Conservation (phyloP, 2,113 vertebrate genomes). For the Cyanistes caeruleus region DNA sequence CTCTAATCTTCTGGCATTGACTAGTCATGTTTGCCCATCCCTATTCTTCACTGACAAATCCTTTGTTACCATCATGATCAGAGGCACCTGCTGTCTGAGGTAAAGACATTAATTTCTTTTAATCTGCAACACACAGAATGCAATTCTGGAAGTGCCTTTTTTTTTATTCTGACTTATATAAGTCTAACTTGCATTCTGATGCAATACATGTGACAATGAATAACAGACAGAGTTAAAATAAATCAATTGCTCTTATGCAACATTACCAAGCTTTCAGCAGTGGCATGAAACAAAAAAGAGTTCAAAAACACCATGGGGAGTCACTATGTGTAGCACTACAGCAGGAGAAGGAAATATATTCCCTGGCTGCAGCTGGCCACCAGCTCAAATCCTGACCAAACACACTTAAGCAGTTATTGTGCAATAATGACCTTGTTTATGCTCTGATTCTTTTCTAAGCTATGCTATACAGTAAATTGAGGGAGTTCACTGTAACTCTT, state of each 20-base stretch:
- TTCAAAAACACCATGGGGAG: not conserved
- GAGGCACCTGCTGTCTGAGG: not conserved
- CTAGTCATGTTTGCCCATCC: not conserved
- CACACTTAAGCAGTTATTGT: not conserved
- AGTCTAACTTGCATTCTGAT: not conserved
- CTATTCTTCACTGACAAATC: not conserved
- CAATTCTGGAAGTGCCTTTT: not conserved
- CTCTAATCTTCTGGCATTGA: not conserved
- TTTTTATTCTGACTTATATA: not conserved
- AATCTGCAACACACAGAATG: not conserved
- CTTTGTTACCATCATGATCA: not conserved
- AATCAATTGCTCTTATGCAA: not conserved
- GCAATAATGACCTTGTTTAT: not conserved
- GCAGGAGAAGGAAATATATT: not conserved
- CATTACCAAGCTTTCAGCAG: not conserved
- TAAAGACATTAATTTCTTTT: not conserved
- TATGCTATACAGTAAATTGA: not conserved
- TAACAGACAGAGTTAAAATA: not conserved
- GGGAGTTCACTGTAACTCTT: not conserved
- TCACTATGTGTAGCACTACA: not conserved
- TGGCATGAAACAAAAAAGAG: not conserved
- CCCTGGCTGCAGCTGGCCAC: not conserved
- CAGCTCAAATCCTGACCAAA: not conserved
- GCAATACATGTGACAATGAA: not conserved
- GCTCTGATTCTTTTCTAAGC: not conserved